These are phyloP conservation scores for Apocheima hispidaria DNA, from an alignment of 2,888 invertebrate genomes.

Conservation along the genomic window DNA sequence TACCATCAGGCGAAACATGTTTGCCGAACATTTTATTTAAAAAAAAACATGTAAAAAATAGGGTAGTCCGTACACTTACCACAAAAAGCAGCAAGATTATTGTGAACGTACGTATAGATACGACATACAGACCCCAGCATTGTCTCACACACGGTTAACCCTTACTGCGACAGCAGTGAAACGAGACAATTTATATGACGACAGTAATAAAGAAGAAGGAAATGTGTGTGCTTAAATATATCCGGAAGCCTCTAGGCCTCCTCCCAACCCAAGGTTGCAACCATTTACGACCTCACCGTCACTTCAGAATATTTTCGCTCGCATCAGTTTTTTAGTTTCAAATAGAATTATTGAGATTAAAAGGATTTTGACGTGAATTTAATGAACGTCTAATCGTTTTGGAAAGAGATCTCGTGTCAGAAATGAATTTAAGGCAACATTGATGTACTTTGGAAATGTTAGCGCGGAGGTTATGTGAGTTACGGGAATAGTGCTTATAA, in stretches of 20 bases:
- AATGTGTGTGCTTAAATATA: conserved; percentile 1
- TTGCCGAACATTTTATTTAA: too few relatives aligned
- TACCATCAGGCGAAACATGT: too few relatives aligned
- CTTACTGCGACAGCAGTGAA: conserved; percentile 1
- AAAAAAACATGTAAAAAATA: conserved; percentile 5
- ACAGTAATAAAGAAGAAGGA: background rate
- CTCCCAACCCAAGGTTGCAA: background rate
- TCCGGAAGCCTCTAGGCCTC: background rate
- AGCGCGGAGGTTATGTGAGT: too few relatives aligned
- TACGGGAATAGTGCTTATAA: too few relatives aligned
- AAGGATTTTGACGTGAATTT: too few relatives aligned
- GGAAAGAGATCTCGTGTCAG: too few relatives aligned
- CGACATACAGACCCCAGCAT: conserved; percentile 4
- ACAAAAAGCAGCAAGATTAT: background rate
- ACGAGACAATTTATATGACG: background rate
- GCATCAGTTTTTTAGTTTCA: too few relatives aligned
- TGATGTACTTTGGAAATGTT: too few relatives aligned
- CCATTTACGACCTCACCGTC: background rate
- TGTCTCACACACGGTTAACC: conserved; percentile 6
- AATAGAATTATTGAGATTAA: too few relatives aligned
- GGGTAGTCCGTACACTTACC: background rate
- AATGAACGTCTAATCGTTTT: too few relatives aligned
- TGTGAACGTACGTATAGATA: background rate
- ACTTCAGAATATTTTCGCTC: too few relatives aligned
- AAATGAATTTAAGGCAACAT: too few relatives aligned